A percentile compares a stretch with the other conserved stretches of the same genome.
These are phyloP conservation scores for Ceyx margarethae DNA, from an alignment of 2,113 vertebrate genomes.

Conservation along the genomic window DNA sequence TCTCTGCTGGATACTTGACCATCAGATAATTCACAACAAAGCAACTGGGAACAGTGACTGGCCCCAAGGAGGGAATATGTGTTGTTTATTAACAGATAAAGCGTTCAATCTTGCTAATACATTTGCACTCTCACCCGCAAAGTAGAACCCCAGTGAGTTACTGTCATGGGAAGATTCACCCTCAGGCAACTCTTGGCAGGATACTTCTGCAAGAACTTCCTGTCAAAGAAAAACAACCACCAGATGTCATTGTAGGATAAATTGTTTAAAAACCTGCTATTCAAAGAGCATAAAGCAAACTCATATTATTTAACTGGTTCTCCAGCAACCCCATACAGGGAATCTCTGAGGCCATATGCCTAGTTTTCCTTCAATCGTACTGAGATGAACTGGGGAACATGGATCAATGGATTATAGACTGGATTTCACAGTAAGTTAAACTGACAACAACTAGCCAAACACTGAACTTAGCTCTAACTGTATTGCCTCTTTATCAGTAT, in stretches of 20 bases:
- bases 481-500: neutral
- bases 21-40: neutral
- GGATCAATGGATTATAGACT: neutral
- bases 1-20: neutral
- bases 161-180: neutral
- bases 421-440: neutral
- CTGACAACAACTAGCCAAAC: neutral
- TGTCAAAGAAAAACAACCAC: constrained; percentile 40
- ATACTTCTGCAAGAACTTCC: neutral
- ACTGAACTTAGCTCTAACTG: neutral
- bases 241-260: constrained; percentile 71
- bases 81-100: neutral
- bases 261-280: neutral
- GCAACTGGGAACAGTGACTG: neutral
- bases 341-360: neutral
- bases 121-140: neutral
- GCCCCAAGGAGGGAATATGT: neutral
- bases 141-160: neutral
- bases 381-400: neutral
- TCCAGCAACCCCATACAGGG: neutral
- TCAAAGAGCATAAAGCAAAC: neutral
- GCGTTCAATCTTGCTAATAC: neutral
- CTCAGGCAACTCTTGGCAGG: fast-evolving
- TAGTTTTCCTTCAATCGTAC: neutral
- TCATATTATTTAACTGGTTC: neutral